A percentile compares a stretch with the other conserved stretches of the same genome.
These are phyloP conservation scores for Siderastrea radians DNA, from an alignment of 92 coral and sea anemone genomes.

Conservation along the genomic window DNA sequence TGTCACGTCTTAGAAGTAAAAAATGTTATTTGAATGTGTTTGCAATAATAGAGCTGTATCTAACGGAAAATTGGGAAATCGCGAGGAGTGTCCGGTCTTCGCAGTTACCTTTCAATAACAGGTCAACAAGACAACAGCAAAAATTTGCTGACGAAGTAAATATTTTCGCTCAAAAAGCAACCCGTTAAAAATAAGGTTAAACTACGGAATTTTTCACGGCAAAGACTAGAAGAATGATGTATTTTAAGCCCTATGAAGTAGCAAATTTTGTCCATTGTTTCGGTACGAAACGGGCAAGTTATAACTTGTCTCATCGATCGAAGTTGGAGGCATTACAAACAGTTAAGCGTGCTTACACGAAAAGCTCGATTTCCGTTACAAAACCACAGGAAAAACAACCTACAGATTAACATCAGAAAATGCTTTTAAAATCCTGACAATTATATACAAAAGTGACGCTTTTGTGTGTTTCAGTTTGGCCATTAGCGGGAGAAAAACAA, in stretches of 20 bases:
- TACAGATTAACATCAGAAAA: not conserved
- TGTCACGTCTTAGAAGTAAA: not conserved
- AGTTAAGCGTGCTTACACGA: not conserved
- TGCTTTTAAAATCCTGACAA: not conserved
- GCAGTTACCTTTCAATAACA: too few relatives aligned
- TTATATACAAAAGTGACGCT: not conserved
- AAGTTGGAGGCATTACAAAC: not conserved
- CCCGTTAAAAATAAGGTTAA: not conserved
- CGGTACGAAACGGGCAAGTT: slow-evolving; percentile 1
- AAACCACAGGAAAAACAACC: not conserved
- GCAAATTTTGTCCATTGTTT: not conserved
- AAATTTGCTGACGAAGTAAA: slow-evolving; percentile 39
- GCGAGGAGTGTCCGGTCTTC: not conserved
- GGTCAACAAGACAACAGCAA: too few relatives aligned
- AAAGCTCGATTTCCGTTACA: not conserved
- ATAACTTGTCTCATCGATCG: not conserved
- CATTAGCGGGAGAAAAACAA: not conserved
- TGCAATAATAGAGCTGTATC: not conserved
- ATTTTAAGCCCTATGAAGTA: not conserved
- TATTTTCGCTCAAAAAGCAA: slow-evolving; percentile 3
- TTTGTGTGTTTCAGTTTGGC: not conserved
- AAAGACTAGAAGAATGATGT: not conserved
- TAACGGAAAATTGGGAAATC: not conserved
- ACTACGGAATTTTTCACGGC: not conserved
- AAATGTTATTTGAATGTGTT: not conserved